Evolutionary conservation across 2,888 invertebrate genomes (phyloP).

Genomic region (Scelioninae gen. 1): DNA sequence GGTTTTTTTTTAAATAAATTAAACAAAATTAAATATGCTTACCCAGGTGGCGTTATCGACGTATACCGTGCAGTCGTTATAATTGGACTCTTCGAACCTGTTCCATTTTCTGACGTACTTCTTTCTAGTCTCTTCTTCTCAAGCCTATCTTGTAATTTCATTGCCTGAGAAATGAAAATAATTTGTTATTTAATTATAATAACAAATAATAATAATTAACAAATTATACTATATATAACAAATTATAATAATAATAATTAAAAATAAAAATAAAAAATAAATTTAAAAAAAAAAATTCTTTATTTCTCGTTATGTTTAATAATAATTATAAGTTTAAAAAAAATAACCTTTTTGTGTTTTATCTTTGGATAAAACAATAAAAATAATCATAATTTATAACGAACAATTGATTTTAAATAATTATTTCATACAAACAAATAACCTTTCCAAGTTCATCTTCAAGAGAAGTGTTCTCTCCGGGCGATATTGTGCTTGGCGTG

Average conservation of each 20-base stretch:
- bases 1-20: no score
- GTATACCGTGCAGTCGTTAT: conserved; percentile 77
- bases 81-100: conserved; percentile 78
- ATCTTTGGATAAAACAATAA: no score
- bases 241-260: no score
- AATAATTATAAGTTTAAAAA: no score
- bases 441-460: conserved; percentile 83
- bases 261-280: no score
- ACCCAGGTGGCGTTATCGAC: conserved; percentile 82
- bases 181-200: neutral
- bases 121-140: conserved; percentile 82
- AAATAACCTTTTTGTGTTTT: no score
- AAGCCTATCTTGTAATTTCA: conserved; percentile 82
- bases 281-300: no score
- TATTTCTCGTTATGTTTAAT: no score
- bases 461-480: conserved; percentile 83
- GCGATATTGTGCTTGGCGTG: conserved; percentile 85
- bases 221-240: no score
- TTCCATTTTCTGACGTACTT: conserved; percentile 82
- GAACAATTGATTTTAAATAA: no score
- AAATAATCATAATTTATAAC: no score
- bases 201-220: no score
- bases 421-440: conserved; percentile 12
- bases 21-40: conserved; percentile 55
- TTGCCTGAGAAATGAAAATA: conserved; percentile 73